Evolutionary conservation across 2,888 invertebrate genomes (phyloP).

Genomic region (Parelbella ahira): DNA sequence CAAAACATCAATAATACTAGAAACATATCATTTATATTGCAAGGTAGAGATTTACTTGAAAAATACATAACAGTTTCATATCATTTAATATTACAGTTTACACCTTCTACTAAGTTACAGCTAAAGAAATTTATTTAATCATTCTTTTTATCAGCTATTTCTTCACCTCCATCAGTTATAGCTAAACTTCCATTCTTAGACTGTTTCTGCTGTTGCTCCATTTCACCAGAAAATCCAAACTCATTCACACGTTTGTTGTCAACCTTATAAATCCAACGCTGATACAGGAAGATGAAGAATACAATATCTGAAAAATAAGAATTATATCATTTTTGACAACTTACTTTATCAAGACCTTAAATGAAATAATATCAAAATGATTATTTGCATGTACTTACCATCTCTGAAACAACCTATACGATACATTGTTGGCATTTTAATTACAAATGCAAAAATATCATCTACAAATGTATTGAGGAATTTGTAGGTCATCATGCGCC

Average conservation of each 20-base stretch:
- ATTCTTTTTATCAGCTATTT: conserved; percentile 65
- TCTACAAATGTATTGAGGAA: conserved; percentile 99
- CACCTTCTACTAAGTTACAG: conserved; percentile 28
- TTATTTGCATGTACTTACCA: conserved; percentile 8
- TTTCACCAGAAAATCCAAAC: conserved; percentile 98
- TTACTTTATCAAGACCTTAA: too few relatives aligned
- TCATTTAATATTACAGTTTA: conserved; percentile 18
- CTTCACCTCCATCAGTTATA: conserved; percentile 51
- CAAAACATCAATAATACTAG: too few relatives aligned
- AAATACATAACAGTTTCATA: conserved; percentile 19
- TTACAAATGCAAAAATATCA: conserved; percentile 99
- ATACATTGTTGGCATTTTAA: conserved; percentile 99
- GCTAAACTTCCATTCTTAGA: conserved; percentile 53
- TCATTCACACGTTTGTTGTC: conserved; percentile 97
- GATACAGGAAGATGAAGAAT: conserved; percentile 99
- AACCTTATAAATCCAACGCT: conserved; percentile 98
- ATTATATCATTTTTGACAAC: too few relatives aligned
- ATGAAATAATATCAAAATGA: too few relatives aligned
- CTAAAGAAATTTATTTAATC: conserved; percentile 48
- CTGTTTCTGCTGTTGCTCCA: conserved; percentile 82
- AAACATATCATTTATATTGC: too few relatives aligned
- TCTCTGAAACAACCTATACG: conserved; percentile 88
- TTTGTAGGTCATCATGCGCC: conserved; percentile 99
- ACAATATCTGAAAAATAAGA: conserved; percentile 89
- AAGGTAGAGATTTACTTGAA: too few relatives aligned